Base-by-base conservation (phyloP, 2,113 vertebrate genomes). In the Oryzias celebensis region DNA sequence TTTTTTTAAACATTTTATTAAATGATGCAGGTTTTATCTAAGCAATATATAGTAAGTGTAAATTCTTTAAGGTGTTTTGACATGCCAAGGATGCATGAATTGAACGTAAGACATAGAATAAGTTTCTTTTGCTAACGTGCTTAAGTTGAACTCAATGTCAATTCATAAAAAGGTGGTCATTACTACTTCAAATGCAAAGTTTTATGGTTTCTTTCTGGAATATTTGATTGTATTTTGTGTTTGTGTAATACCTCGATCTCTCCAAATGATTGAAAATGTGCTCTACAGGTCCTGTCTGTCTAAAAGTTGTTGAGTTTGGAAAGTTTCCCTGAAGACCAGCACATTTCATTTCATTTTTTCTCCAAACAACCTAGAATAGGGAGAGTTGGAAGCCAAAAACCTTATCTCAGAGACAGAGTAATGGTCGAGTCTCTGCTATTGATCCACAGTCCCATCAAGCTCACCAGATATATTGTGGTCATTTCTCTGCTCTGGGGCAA, bases 401-500 rank as follows among this genome's bases (percentile, higher is more conserved):
- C 61, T 65, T 47, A 68, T 77, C 71, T 13, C 45, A 7, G 47
- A 46, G 47, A 4, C 55, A 0, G 58, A 75, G 76, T 68, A 52
- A 78, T 68, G 73, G 61, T 45, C 2, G 41, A 64, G 62, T 54
- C 62, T 7, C 53, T 6, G 58, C 41, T 78, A 85, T 84, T 70
- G 81, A 85, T 87, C 81, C 74, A 52, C 50, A 41, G 4, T 17
- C 73, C 73, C 47, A 63, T 76, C 71, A 80, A 54, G 49, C 56
- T 46, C 42, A 48, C 52, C 56, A 78, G 81, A 85, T 80, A 75
- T 85, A 85, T 68, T 36, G 76, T 56, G 64, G 74, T 72, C 61
- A 77, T 82, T 80, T 68, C 28, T 78, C 73, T 65, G 65, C 71
- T 51, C 13, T 59, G 62, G 36, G 62, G 63, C 53, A 46, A 28